These are phyloP conservation scores for Acanthoscelides obtectus DNA, from an alignment of 2,888 invertebrate genomes.

Conservation along the genomic window DNA sequence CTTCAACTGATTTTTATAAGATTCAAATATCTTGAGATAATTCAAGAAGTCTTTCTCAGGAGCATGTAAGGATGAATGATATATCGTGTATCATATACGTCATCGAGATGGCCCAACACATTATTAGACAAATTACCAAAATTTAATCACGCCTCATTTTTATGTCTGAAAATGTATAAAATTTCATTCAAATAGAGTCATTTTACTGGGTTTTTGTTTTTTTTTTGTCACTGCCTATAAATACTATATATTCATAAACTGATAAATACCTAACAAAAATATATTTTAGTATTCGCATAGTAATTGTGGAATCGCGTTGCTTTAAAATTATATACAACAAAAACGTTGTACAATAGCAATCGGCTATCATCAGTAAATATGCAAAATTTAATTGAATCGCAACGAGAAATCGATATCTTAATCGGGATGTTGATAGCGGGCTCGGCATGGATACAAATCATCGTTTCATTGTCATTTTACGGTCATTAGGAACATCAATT, in stretches of 20 bases:
- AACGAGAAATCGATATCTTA: neutral
- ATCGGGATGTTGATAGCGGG: neutral
- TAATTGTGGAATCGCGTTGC: neutral
- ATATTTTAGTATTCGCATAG: neutral
- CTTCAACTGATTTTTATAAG: too few species aligned
- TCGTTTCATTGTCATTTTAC: neutral
- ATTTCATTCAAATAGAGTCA: too few species aligned
- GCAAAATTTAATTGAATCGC: neutral
- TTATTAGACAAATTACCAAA: too few species aligned
- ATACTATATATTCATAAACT: neutral
- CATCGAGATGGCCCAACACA: too few species aligned
- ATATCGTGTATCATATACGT: too few species aligned
- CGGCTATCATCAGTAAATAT: neutral
- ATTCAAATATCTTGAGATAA: too few species aligned
- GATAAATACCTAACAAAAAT: neutral
- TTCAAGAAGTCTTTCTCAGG: too few species aligned
- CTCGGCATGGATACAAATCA: neutral
- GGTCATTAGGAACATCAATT: neutral
- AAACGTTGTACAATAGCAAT: neutral
- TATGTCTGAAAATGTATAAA: too few species aligned
- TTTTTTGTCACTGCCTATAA: too few species aligned
- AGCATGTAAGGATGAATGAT: too few species aligned
- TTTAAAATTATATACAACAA: neutral
- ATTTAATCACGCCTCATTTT: too few species aligned
- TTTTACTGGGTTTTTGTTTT: too few species aligned